Base-by-base conservation (phyloP, 1,140 invertebrate species). In the Ceratoteleas bidentatus region DNA sequence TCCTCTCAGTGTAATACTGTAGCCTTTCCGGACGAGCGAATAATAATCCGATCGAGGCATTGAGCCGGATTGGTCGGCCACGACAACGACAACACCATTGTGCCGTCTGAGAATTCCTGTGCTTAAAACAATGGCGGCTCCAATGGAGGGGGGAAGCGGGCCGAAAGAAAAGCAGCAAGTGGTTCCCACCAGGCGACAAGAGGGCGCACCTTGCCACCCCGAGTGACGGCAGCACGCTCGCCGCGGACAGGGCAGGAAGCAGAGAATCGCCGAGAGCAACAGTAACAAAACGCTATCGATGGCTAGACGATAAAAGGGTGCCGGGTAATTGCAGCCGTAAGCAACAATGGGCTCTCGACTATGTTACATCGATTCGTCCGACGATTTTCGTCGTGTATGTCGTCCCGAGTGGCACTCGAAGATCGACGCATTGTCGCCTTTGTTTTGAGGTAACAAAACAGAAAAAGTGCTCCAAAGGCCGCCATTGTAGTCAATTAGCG, bases 381-480 rank as follows among this genome's bases (percentile, higher is more conserved):
- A 83, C 85, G 85, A 88, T 87, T 83, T 83, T 86, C 84, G 84
- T 81, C 78, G 81, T 83, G 74, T 73, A 80, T 78, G 58, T 78
- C 69, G 76, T 82, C 66, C 80, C 78, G 83, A 81, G 85, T 84
- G 83, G 73, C 77, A 83, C 88, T 91, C 58, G 34, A 77, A 70
- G 83, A 88, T 88, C 85, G 84, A 58, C 74, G 85, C 84, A 90
- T 91, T 91, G 88, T 90, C 83, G 81, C 78, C 86, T 86, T 91
- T 91, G 90, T 90, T 90, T 91, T 87, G 89, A 91, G 89, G 90
- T 86, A 91, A 91, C 90, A 91, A 91, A 91, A 91, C 87, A 89
- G 90, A 91, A 91, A 91, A 91, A 84, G 85, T 85, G 85, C 86
- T 88, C 85, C 86, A 88, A 85, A 85, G 81, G 61, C 58, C 62